These are phyloP conservation scores for Pristionchus maxplancki DNA, from an alignment of 2,888 invertebrate genomes.

Conservation along the genomic window DNA sequence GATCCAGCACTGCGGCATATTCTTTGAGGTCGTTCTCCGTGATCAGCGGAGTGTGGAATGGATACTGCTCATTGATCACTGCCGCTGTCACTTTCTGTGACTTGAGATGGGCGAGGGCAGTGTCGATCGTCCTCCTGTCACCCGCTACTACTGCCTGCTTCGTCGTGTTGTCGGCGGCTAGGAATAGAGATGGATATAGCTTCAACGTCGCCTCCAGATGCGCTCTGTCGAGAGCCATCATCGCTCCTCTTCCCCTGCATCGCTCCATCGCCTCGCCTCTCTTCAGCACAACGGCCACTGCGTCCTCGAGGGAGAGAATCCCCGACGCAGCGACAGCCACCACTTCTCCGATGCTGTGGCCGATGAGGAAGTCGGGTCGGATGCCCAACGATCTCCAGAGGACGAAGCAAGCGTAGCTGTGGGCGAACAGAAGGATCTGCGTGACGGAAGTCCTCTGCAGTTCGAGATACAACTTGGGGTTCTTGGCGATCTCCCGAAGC, in stretches of 20 bases:
- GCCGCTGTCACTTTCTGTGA: conserved; percentile 53
- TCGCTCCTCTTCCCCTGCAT: conserved; percentile 62
- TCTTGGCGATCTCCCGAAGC: conserved; percentile 34
- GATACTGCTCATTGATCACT: conserved; percentile 66
- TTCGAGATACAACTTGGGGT: conserved; percentile 41
- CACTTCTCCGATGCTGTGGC: conserved; percentile 70
- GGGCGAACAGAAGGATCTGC: conserved; percentile 68
- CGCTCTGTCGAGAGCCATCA: conserved; percentile 65
- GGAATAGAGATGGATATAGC: conserved; percentile 54
- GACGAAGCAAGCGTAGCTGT: conserved; percentile 62
- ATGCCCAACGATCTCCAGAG: conserved; percentile 65
- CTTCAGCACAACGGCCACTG: conserved; percentile 59
- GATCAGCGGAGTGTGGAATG: conserved; percentile 69
- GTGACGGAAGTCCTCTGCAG: conserved; percentile 56
- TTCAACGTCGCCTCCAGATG: conserved; percentile 58
- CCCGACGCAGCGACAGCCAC: conserved; percentile 63
- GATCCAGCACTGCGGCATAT: conserved; percentile 56
- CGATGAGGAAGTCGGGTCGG: conserved; percentile 56
- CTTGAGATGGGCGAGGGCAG: conserved; percentile 42
- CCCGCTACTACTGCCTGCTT: conserved; percentile 68
- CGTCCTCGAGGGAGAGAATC: conserved; percentile 64
- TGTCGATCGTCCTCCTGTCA: conserved; percentile 51
- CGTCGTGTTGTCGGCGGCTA: conserved; percentile 65
- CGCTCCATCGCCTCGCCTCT: conserved; percentile 68
- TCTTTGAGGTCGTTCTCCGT: conserved; percentile 60